Conservation (phyloP, 2,113 vertebrate genomes). For the Albula goreensis region DNA sequence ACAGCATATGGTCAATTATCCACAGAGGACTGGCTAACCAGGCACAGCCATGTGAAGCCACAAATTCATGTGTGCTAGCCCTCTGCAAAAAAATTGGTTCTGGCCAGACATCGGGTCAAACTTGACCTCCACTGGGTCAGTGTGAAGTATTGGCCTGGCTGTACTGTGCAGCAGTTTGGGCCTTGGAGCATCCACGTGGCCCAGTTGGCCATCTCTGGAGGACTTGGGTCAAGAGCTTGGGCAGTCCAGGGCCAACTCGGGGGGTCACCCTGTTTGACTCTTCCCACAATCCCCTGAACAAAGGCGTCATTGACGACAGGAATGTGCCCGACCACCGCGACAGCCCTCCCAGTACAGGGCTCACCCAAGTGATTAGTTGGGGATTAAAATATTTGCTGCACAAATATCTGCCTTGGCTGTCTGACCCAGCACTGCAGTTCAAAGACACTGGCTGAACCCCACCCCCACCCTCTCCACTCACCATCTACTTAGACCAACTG, state of each 20-base stretch:
- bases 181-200: slow-evolving; percentile 44
- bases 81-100: background rate
- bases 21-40: too few species aligned
- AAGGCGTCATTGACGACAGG: slow-evolving; percentile 65
- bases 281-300: slow-evolving; percentile 66
- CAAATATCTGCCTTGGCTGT: slow-evolving; percentile 76
- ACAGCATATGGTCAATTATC: too few species aligned
- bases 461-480: slow-evolving; percentile 25
- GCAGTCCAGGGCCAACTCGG: slow-evolving; percentile 40
- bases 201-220: slow-evolving; percentile 23
- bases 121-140: background rate
- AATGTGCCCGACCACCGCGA: slow-evolving; percentile 69
- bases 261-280: slow-evolving; percentile 61
- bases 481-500: slow-evolving; percentile 48
- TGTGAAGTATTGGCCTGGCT: background rate
- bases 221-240: slow-evolving; percentile 34
- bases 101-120: background rate
- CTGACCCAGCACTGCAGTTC: slow-evolving; percentile 71
- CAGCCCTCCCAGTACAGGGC: slow-evolving; percentile 56
- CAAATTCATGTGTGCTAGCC: background rate
- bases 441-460: slow-evolving; percentile 68
- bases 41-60: background rate
- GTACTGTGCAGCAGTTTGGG: slow-evolving; percentile 14
- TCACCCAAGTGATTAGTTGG: slow-evolving; percentile 77
- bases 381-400: slow-evolving; percentile 81